Percentiles rank a stretch among this genome's conserved stretches.
Evolutionary conservation across 2,888 invertebrate genomes (phyloP).

Genomic region (Macroteleia sp.): DNA sequence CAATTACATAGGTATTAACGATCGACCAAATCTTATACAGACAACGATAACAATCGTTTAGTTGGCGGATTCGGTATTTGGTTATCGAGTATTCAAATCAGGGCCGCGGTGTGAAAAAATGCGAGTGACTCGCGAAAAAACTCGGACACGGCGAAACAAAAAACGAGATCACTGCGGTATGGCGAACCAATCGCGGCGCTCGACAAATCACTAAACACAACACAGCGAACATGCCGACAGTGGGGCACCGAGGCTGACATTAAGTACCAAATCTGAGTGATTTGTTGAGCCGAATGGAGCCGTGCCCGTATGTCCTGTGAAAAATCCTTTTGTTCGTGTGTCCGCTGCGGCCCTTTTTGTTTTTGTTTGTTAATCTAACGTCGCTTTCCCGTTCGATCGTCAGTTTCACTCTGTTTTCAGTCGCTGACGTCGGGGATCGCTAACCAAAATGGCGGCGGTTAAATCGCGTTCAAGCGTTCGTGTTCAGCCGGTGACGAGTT

Average conservation of each 20-base stretch:
- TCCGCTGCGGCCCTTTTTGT: background rate
- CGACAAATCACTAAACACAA: constrained; percentile 26
- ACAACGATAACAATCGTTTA: no score
- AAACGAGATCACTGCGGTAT: background rate
- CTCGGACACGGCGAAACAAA: background rate
- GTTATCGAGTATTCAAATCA: no score
- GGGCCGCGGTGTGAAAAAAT: no score
- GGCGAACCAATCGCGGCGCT: background rate
- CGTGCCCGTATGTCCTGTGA: background rate
- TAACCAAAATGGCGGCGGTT: constrained; percentile 43
- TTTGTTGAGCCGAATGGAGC: constrained; percentile 10
- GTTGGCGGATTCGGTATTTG: no score
- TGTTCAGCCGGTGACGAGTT: constrained; percentile 74
- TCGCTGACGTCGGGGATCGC: constrained; percentile 3
- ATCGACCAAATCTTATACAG: no score
- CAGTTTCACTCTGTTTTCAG: constrained; percentile 1
- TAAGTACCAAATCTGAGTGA: constrained; percentile 24
- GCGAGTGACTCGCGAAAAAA: no score
- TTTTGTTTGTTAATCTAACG: no score
- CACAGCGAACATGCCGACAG: constrained; percentile 28
- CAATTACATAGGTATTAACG: no score
- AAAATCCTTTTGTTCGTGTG: background rate
- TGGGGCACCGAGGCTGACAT: background rate
- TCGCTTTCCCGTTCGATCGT: no score
- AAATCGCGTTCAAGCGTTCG: constrained; percentile 47